Evolutionary conservation across 2,113 vertebrate genomes (phyloP).

Genomic region (Actenoides lindsayi): DNA sequence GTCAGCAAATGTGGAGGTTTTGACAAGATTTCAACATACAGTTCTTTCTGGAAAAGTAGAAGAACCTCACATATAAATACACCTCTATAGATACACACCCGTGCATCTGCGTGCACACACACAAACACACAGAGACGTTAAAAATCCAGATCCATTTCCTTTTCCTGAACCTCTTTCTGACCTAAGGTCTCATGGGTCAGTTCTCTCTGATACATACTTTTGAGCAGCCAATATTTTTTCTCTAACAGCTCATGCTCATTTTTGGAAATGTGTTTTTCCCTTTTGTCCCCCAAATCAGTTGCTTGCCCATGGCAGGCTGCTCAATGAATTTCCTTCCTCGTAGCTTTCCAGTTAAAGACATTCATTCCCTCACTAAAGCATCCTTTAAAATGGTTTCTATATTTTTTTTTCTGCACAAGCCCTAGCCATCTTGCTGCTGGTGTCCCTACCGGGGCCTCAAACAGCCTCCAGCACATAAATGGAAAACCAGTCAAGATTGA

Average conservation of each 20-base stretch:
- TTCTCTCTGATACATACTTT: background rate
- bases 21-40: background rate
- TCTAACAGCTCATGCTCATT: background rate
- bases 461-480: background rate
- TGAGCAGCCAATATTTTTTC: background rate
- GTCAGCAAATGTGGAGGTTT: background rate
- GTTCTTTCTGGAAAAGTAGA: background rate
- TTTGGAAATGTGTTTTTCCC: background rate
- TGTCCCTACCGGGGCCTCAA: background rate
- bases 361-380: background rate
- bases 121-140: too few relatives aligned
- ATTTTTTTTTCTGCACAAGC: background rate
- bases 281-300: background rate
- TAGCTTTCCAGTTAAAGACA: background rate
- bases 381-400: background rate
- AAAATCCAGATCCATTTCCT: background rate
- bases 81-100: background rate
- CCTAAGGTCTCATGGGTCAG: background rate
- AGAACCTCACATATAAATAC: background rate
- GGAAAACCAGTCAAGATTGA: background rate
- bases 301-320: background rate
- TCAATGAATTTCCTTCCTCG: background rate
- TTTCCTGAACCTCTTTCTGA: background rate
- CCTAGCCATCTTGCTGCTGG: background rate
- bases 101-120: accelerated